A percentile compares a stretch with the other conserved stretches of the same genome.
Conservation (phyloP, 2,113 vertebrate species). For the Triplophysa tibetana region DNA sequence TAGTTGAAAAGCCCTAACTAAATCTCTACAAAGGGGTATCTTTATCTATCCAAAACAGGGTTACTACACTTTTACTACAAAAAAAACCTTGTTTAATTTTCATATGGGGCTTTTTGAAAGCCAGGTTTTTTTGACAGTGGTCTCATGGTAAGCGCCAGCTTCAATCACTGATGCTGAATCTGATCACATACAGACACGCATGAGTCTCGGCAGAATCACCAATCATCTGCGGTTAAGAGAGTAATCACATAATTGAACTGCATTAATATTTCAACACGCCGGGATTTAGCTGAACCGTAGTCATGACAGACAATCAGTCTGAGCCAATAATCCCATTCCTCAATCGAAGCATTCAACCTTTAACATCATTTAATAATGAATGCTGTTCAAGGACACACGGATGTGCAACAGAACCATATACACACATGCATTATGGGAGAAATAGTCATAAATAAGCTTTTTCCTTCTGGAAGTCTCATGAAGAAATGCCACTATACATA, state of each 20-base stretch:
- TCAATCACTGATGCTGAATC: conserved; percentile 14
- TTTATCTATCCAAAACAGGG: no score
- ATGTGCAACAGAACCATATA: no score
- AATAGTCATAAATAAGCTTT: no score
- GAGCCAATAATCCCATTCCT: conserved; percentile 35
- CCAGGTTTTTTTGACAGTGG: not conserved
- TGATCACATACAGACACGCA: conserved; percentile 9
- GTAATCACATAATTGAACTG: conserved; percentile 69
- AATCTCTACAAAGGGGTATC: no score
- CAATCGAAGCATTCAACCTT: conserved; percentile 31
- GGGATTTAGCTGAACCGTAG: conserved; percentile 49
- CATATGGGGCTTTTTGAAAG: not conserved
- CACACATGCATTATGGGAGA: not conserved
- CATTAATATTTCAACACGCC: conserved; percentile 66
- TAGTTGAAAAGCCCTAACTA: no score
- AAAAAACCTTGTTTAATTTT: no score
- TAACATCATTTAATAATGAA: conserved; percentile 25
- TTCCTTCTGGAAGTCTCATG: no score
- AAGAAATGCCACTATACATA: no score
- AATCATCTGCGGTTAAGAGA: conserved; percentile 50
- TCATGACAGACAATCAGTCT: conserved; percentile 46
- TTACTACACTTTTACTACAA: no score
- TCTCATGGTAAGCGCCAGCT: not conserved
- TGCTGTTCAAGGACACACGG: no score
- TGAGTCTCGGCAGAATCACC: conserved; percentile 53